Evolutionary conservation across 2,888 invertebrate species (phyloP).

Genomic region (Leptothorax acervorum): DNA sequence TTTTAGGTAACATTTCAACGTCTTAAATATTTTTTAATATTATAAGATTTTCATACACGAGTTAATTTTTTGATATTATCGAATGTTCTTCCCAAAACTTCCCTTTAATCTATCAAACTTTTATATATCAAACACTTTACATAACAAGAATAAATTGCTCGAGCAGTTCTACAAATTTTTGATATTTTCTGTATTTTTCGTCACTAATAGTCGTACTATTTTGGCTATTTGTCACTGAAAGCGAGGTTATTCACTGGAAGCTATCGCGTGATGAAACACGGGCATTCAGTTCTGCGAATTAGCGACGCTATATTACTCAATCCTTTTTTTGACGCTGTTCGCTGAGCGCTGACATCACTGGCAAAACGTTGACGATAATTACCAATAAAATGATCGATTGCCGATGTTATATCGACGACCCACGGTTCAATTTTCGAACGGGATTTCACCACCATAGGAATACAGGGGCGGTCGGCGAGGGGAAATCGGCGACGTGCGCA

Average conservation of each 20-base stretch:
- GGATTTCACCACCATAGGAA: conserved; percentile 59
- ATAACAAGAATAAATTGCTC: background rate
- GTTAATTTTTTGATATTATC: background rate
- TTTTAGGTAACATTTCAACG: background rate
- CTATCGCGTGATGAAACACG: conserved; percentile 31
- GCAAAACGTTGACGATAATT: conserved; percentile 52
- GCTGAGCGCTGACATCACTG: conserved; percentile 33
- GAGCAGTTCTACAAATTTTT: conserved; percentile 3
- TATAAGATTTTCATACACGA: background rate
- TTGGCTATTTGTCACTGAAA: conserved; percentile 34
- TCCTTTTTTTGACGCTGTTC: conserved; percentile 44
- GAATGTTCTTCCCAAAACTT: background rate
- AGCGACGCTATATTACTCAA: conserved; percentile 49
- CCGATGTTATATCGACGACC: conserved; percentile 36
- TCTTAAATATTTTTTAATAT: background rate
- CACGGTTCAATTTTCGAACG: conserved; percentile 66
- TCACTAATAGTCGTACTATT: background rate
- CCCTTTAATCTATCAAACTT: background rate
- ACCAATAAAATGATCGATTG: conserved; percentile 47
- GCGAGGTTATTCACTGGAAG: conserved; percentile 31
- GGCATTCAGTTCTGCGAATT: conserved; percentile 38
- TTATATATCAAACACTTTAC: background rate
- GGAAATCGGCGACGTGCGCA: conserved; percentile 40
- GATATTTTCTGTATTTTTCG: conserved; percentile 19
- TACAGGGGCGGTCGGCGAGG: conserved; percentile 32